These are phyloP conservation scores for Leucophora obtusa DNA, from an alignment of 2,888 invertebrate genomes.

Conservation along the genomic window DNA sequence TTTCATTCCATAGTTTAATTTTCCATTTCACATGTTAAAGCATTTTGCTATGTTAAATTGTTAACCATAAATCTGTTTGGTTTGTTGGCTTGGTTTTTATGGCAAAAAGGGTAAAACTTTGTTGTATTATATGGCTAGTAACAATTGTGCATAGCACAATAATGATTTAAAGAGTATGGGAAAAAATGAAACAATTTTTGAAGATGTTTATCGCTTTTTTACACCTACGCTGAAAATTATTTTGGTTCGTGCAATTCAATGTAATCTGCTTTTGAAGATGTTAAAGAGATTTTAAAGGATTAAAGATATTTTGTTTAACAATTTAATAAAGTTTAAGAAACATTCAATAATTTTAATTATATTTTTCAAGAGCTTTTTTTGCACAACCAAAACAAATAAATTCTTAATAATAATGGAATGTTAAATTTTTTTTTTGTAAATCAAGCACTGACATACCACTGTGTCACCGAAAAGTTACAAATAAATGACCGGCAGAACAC, in stretches of 20 bases:
- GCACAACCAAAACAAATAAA: too few relatives aligned
- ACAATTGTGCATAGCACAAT: background rate
- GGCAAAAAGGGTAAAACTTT: background rate
- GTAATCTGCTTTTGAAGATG: background rate
- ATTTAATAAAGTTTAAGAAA: too few relatives aligned
- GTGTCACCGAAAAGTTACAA: too few relatives aligned
- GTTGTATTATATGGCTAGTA: background rate
- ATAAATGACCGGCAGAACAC: too few relatives aligned
- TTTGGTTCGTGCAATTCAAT: background rate
- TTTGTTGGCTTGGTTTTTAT: constrained; percentile 3
- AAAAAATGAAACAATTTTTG: constrained; percentile 25
- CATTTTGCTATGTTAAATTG: constrained; percentile 27
- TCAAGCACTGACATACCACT: too few relatives aligned
- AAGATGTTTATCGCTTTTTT: constrained; percentile 52
- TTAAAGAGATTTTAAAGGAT: background rate
- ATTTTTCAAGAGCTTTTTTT: too few relatives aligned
- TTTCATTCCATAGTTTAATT: background rate
- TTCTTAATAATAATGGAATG: too few relatives aligned
- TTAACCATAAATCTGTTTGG: constrained; percentile 40
- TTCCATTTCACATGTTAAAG: constrained; percentile 15
- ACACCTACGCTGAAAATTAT: constrained; percentile 42
- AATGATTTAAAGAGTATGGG: constrained; percentile 15
- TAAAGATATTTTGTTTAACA: too few relatives aligned
- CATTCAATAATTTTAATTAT: too few relatives aligned
- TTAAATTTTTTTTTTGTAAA: too few relatives aligned